A percentile compares a stretch with the other conserved stretches of the same genome.
phyloP scores from a whole-genome alignment of 2,888 invertebrate genomes.

The Agrotis segetum region DNA sequence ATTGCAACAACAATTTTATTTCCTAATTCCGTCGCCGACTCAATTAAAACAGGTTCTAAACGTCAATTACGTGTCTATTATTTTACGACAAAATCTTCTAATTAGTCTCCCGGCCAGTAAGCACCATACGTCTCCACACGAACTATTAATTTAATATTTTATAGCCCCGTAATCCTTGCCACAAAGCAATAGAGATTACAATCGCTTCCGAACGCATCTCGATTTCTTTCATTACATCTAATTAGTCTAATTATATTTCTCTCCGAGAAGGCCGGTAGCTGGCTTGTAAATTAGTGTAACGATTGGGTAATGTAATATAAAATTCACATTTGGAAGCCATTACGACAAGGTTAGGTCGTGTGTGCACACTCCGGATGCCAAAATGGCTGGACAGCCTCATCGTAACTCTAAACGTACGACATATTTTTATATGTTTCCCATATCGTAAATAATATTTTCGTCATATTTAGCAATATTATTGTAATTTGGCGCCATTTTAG shows the following conservation, averaged over 20 bases:
- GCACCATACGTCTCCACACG: constrained; percentile 37
- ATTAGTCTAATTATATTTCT: constrained; percentile 70
- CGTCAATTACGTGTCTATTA: constrained; percentile 63
- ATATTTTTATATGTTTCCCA: constrained; percentile 26
- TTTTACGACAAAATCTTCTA: constrained; percentile 58
- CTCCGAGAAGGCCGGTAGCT: constrained; percentile 72
- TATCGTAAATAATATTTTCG: constrained; percentile 45
- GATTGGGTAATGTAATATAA: constrained; percentile 61
- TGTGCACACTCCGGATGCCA: constrained; percentile 60
- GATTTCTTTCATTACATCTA: constrained; percentile 69
- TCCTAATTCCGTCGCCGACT: constrained; percentile 53
- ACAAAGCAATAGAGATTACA: constrained; percentile 78
- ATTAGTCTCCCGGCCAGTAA: constrained; percentile 56
- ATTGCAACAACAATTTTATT: constrained; percentile 46
- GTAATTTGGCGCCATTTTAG: constrained; percentile 33
- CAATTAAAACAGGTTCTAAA: constrained; percentile 55
- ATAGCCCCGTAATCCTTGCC: constrained; percentile 74
- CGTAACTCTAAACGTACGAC: constrained; percentile 20
- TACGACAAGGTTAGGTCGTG: constrained; percentile 67
- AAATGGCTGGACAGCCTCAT: constrained; percentile 41
- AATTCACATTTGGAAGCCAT: constrained; percentile 63
- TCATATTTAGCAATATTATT: constrained; percentile 38
- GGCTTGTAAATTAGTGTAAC: constrained; percentile 51
- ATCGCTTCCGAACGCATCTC: constrained; percentile 74
- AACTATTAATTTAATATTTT: constrained; percentile 68